Evolutionary conservation across 2,888 invertebrate genomes (phyloP).

Genomic region (Ectropis crepuscularia): DNA sequence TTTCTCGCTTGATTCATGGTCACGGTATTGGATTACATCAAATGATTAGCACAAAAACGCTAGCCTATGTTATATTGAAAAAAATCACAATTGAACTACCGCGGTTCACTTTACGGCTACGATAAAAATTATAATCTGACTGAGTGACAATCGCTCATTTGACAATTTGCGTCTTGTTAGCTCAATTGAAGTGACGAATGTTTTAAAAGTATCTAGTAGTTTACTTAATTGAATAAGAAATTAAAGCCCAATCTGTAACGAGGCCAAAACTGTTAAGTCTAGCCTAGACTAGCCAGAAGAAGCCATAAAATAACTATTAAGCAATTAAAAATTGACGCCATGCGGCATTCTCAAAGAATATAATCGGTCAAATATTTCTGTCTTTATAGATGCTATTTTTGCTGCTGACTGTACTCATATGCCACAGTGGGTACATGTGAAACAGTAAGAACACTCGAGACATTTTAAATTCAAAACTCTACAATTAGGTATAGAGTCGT

Average conservation of each 20-base stretch:
- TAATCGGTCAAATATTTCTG: constrained; percentile 19
- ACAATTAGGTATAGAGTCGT: too few relatives aligned
- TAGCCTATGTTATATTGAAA: too few relatives aligned
- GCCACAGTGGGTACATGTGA: constrained; percentile 7
- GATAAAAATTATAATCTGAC: too few relatives aligned
- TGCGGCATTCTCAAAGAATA: constrained; percentile 17
- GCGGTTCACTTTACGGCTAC: too few relatives aligned
- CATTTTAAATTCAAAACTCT: background rate
- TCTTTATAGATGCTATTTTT: constrained; percentile 43
- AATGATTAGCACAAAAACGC: too few relatives aligned
- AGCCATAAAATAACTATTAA: constrained; percentile 26
- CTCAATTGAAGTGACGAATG: too few relatives aligned
- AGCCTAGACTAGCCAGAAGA: constrained; percentile 11
- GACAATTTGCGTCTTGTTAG: too few relatives aligned
- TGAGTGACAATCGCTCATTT: too few relatives aligned
- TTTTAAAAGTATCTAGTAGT: background rate
- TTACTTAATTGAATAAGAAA: constrained; percentile 17
- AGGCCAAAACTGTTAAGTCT: constrained; percentile 24
- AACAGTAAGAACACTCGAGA: constrained; percentile 3
- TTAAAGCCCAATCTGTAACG: constrained; percentile 21
- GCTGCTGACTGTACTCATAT: constrained; percentile 44
- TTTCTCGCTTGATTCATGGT: too few relatives aligned
- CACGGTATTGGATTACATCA: too few relatives aligned
- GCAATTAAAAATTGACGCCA: constrained; percentile 25
- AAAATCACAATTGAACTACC: too few relatives aligned